These are phyloP conservation scores for Cynoglossus semilaevis DNA, from an alignment of 2,113 vertebrate species.

Conservation along the genomic window DNA sequence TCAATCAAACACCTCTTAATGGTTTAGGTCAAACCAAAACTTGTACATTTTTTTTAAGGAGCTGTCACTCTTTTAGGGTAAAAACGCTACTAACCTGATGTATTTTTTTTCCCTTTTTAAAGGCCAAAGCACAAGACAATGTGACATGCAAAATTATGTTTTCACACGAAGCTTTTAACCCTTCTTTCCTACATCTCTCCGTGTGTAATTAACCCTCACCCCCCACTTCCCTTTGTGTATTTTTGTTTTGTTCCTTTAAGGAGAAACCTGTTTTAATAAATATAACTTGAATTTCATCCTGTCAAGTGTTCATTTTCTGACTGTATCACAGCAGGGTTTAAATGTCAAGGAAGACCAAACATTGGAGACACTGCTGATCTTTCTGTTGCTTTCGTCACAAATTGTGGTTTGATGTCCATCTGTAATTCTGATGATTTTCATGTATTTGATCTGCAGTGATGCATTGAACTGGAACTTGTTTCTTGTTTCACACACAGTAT, in stretches of 20 bases:
- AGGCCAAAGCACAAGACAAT: slow-evolving; percentile 79
- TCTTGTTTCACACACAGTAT: not conserved
- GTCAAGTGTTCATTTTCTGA: slow-evolving; percentile 27
- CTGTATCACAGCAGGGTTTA: not conserved
- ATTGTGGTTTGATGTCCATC: not conserved
- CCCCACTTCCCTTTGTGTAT: slow-evolving; percentile 17
- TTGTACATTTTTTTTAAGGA: slow-evolving; percentile 37
- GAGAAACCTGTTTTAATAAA: slow-evolving; percentile 61
- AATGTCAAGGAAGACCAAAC: slow-evolving; percentile 1
- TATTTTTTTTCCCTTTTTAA: slow-evolving; percentile 59
- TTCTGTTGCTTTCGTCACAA: slow-evolving; percentile 24
- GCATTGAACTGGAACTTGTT: slow-evolving; percentile 31
- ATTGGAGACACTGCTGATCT: slow-evolving; percentile 5
- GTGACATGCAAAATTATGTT: slow-evolving; percentile 59
- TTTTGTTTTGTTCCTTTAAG: slow-evolving; percentile 44
- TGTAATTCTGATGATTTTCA: slow-evolving; percentile 10
- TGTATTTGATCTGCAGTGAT: slow-evolving; percentile 17
- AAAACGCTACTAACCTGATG: slow-evolving; percentile 46
- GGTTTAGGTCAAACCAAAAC: slow-evolving; percentile 53
- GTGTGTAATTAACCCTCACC: slow-evolving; percentile 32
- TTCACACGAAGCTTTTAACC: slow-evolving; percentile 58
- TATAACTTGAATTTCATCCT: slow-evolving; percentile 59
- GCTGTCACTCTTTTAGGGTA: slow-evolving; percentile 32
- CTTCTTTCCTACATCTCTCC: not conserved
- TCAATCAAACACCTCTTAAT: slow-evolving; percentile 48